Base-by-base conservation (phyloP, 2,888 invertebrate genomes). In the Acleris emargana region DNA sequence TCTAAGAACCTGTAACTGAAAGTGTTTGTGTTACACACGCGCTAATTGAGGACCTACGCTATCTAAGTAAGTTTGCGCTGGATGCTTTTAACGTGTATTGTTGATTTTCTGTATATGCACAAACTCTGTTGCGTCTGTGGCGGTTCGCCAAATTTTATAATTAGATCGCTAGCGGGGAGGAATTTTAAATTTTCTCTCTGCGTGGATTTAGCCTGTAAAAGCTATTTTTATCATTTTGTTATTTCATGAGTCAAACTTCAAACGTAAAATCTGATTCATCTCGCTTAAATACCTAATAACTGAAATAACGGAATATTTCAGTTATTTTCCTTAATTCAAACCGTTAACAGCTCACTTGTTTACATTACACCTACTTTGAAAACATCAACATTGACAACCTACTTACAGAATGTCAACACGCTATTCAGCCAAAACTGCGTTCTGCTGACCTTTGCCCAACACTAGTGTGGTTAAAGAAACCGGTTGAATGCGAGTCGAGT, bases 61-160 rank as follows among this genome's bases (percentile, higher is more conserved):
- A 49, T 58, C 43, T 25, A 61, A 57, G 66, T 66, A 66, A 9
- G 66, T 61, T 20, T 45, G 13, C 43, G 32, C 32, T 32, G 22
- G 32, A 32, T 9, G 47, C 22, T 54, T 58, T 38, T 45, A 50
- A 52, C 5, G 43, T 69, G 62, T 68, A 68, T 72, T 73, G 69
- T 72, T 66, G 70, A 74, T 64, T 78, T 76, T 75, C 73, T 70
- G 70, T 74, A 70, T 75, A 68, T 72, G 73, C 73, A 74, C 71
- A 68, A 71, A 71, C 71, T 69, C 68, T 73, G 73, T 72, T 74
- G 76, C 76, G 78, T 72, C 59, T 69, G 79, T 89, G 91, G 91
- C 90, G 74, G 62, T 72, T 78, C 77, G 91, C 91, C 91, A 91
- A 82, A 79, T 80, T 86, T 74, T 90, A 89, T 87, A 86, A 88